These are phyloP conservation scores for Luffia ferchaultella DNA, from an alignment of 2,888 invertebrate genomes.

Conservation along the genomic window DNA sequence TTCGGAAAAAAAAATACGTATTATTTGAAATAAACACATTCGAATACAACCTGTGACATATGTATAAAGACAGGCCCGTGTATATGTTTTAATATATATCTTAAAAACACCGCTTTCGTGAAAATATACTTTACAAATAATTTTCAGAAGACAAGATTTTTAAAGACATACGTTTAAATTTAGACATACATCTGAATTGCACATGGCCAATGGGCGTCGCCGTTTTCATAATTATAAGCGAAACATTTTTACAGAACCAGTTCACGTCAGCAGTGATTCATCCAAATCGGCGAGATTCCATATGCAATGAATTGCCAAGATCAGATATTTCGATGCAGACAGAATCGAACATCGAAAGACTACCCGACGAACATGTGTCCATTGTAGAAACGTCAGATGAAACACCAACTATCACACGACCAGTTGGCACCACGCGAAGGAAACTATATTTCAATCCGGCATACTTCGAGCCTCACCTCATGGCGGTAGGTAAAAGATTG, in stretches of 20 bases:
- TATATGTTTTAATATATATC: too few species aligned
- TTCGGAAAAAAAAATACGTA: too few species aligned
- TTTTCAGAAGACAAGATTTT: too few species aligned
- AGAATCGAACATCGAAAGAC: slow-evolving; percentile 70
- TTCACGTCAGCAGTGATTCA: slow-evolving; percentile 79
- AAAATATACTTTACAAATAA: too few species aligned
- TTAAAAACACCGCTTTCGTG: too few species aligned
- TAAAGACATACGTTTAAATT: too few species aligned
- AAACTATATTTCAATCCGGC: slow-evolving; percentile 91
- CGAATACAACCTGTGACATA: too few species aligned
- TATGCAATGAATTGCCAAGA: slow-evolving; percentile 19
- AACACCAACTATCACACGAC: slow-evolving; percentile 69
- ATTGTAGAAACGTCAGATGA: slow-evolving; percentile 84
- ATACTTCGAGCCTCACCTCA: slow-evolving; percentile 87
- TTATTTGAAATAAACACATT: too few species aligned
- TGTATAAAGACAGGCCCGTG: too few species aligned
- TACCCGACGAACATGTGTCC: slow-evolving; percentile 86
- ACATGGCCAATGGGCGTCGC: too few species aligned
- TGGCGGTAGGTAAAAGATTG: slow-evolving; percentile 70
- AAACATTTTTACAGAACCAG: slow-evolving; percentile 37
- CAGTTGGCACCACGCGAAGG: slow-evolving; percentile 75
- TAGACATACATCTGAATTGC: too few species aligned
- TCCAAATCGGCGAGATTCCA: slow-evolving; percentile 38
- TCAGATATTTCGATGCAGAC: slow-evolving; percentile 41
- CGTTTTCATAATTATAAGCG: too few species aligned